Evolutionary conservation across 2,888 invertebrate genomes (phyloP).

Genomic region (Sussaba pulchella): DNA sequence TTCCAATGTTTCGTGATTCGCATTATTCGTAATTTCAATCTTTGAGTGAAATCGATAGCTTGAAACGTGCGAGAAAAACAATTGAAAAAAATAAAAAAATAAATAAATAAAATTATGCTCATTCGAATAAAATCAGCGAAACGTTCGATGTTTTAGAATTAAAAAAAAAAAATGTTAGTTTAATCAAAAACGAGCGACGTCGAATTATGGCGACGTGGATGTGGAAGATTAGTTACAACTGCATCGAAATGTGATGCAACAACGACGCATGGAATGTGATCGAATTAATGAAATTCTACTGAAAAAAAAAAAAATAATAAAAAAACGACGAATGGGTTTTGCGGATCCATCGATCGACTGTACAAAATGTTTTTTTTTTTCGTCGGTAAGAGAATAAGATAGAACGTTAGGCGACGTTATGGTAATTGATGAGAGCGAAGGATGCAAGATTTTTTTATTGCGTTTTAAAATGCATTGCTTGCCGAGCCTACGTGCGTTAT

Average conservation of each 20-base stretch:
- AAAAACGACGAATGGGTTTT: conserved; percentile 1
- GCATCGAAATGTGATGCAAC: conserved; percentile 67
- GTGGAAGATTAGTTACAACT: conserved; percentile 54
- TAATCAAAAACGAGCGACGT: conserved; percentile 38
- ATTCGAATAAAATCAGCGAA: not conserved
- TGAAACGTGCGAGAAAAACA: no score
- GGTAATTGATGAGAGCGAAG: conserved; percentile 30
- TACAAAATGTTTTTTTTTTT: conserved; percentile 42
- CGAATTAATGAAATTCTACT: not conserved
- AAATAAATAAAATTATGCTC: not conserved
- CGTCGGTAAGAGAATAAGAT: no score
- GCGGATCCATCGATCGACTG: conserved; percentile 21
- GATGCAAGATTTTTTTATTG: conserved; percentile 33
- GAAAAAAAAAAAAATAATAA: not conserved
- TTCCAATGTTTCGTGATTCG: not conserved
- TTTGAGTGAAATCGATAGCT: no score
- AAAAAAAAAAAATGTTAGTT: not conserved
- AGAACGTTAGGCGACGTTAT: conserved; percentile 32
- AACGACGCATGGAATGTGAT: conserved; percentile 42
- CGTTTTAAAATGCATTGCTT: conserved; percentile 39
- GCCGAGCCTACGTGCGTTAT: conserved; percentile 39
- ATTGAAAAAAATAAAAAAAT: no score
- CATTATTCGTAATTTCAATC: no score
- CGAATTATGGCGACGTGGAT: conserved; percentile 57
- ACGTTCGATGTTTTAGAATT: not conserved